Evolutionary conservation across 2,888 invertebrate species (phyloP), one percentile per base, ranked within the genome.

Genomic region (Epinotia nisella): DNA sequence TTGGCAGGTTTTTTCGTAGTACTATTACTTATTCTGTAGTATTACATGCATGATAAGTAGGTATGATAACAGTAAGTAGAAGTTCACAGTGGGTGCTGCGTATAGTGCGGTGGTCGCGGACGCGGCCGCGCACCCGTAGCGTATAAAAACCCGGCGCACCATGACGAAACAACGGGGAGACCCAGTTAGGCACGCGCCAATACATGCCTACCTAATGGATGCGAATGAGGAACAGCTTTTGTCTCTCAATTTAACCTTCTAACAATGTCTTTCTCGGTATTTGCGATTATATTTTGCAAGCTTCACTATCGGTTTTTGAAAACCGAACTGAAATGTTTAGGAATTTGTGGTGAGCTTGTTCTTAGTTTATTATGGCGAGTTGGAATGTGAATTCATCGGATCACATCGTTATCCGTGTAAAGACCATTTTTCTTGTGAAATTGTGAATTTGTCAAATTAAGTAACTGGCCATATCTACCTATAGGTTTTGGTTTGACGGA

Each of bases 131-230:
- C 56, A 61, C 70, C 68, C 67, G 64, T 71, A 70, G 59, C 69
- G 78, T 77, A 77, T 78, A 77, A 76, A 76, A 74, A 77, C 76
- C 75, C 78, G 78, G 74, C 74, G 75, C 70, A 76, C 68, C 80
- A 76, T 80, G 75, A 77, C 78, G 78, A 77, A 69, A 71, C 85
- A 87, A 84, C 87, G 85, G 87, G 79, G 74, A 85, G 86, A 75
- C 86, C 87, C 81, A 86, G 83, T 82, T 86, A 79, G 75, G 77
- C 83, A 83, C 81, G 82, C 79, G 78, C 79, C 78, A 78, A 71
- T 76, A 76, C 78, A 61, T 5, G 35, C 35, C 35, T 35, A 35
- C 75, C 60, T 73, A 75, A 71, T 76, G 75, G 61, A 51, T 53
- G 62, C 73, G 73, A 62, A 68, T 68, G 62, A 58, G 56, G 56